Base-by-base conservation (phyloP, 37 sponge, comb jelly and placozoan species). In the Axinella damicornis region DNA sequence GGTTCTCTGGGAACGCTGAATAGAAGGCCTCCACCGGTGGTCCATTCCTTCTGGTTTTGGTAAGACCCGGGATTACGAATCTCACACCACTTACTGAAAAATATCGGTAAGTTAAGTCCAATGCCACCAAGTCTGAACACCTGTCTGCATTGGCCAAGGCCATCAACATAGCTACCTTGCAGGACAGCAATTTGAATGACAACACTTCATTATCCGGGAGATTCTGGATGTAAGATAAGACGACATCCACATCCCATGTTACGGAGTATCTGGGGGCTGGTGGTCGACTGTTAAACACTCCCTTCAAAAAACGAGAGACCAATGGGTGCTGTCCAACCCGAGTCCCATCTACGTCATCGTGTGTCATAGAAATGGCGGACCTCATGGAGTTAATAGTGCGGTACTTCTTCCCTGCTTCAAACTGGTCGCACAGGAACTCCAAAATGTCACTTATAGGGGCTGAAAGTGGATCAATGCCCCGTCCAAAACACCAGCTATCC, bases 381-480 rank as follows among this genome's bases (percentile, higher is more conserved):
- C 58, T 4, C 13, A 81, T 16, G 22, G 71, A 33, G 71, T 81
- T 81, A 1, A 81, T 24, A 13, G 59, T 69, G 36, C 82, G 59
- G 22, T 69, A 81, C 24, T 60, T 62, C 40, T 77, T 77, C 38
- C 77, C 61, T 20, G 71, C 36, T 20, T 81, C 38, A 54, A 81
- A 81, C 38, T 69, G 70, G 25, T 81, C 71, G 28, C n/a, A 58
- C 27, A 69, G 82, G 33, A 69, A 81, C 59, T 81, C 82, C 36
- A 81, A 57, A 18, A 81, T 69, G 27, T 73, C 65, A 19, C 33
- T 35, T 38, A 74, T 33, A 86, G 69, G 74, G 46, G 60, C 70
- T 55, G 82, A 81, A 81, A 81, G 82, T 35, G 82, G 84, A 83
- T 83, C 53, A 27, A 36, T 61, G 32, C 22, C 55, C 65, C 65